These are phyloP conservation scores for Arenaria interpres DNA, from an alignment of 2,113 vertebrate species.

Conservation along the genomic window DNA sequence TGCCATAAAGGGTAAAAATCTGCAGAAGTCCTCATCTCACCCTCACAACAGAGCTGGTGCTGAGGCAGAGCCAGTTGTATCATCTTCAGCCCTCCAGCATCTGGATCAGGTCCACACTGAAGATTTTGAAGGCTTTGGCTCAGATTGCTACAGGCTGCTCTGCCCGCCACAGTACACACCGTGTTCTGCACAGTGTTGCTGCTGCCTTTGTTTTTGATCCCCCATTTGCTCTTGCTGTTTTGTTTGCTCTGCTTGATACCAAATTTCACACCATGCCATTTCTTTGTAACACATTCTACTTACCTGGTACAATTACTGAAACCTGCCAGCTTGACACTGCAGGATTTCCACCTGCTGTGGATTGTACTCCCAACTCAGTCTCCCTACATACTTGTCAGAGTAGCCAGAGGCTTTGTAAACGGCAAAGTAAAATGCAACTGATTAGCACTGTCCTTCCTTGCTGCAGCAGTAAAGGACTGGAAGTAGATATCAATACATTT, in stretches of 20 bases:
- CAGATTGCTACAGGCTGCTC: background rate
- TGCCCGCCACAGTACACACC: background rate
- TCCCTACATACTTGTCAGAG: fast-evolving
- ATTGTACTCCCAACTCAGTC: too few relatives aligned
- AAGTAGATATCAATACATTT: background rate
- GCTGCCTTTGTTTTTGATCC: background rate
- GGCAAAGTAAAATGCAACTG: background rate
- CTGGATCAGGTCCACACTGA: too few relatives aligned
- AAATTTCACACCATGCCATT: background rate
- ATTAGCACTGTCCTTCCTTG: background rate
- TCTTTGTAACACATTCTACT: background rate
- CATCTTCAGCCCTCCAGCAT: background rate
- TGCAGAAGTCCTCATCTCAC: background rate
- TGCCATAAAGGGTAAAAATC: background rate
- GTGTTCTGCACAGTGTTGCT: background rate
- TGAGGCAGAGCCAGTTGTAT: background rate
- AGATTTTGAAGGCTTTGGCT: background rate
- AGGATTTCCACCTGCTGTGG: background rate
- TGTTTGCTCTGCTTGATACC: background rate
- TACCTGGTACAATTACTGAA: background rate
- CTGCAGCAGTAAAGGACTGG: background rate
- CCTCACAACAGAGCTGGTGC: background rate
- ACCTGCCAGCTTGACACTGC: background rate
- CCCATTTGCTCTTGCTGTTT: background rate
- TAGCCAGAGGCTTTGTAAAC: background rate